phyloP scores from a whole-genome alignment of 2,888 invertebrate species.

The Achlya flavicornis region DNA sequence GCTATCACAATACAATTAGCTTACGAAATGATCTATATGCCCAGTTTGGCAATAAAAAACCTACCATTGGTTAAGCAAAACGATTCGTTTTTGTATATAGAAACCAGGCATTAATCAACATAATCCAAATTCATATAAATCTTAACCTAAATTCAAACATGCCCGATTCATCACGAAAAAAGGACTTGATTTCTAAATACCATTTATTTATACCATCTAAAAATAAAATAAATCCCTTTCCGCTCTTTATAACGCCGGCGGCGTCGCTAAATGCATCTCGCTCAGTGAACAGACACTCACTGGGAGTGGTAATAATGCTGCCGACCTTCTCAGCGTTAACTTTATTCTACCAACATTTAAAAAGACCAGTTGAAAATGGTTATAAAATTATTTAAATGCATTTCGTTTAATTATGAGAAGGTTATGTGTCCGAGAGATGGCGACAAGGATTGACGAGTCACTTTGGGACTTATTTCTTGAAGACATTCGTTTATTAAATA shows the following conservation, averaged over 20 bases:
- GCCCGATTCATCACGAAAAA: neutral
- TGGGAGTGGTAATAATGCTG: conserved; percentile 38
- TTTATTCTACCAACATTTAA: conserved; percentile 35
- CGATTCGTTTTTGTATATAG: no score
- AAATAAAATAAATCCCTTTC: conserved; percentile 10
- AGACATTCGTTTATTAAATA: no score
- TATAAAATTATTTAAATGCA: conserved; percentile 13
- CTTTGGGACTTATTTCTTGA: neutral
- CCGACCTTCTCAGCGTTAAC: conserved; percentile 24
- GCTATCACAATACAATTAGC: no score
- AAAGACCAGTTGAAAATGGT: conserved; percentile 28
- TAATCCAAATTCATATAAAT: neutral
- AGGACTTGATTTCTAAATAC: neutral
- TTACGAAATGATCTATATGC: no score
- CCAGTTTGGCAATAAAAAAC: no score
- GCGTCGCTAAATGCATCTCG: conserved; percentile 30
- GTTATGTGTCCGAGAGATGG: neutral
- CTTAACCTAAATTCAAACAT: neutral
- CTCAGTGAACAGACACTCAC: conserved; percentile 36
- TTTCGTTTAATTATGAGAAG: neutral
- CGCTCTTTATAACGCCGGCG: conserved; percentile 25
- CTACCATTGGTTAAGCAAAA: no score
- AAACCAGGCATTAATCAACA: no score
- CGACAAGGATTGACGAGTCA: neutral
- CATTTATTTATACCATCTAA: conserved; percentile 16